phyloP scores from a whole-genome alignment of 2,113 vertebrate genomes.

The Toxotes jaculatrix region DNA sequence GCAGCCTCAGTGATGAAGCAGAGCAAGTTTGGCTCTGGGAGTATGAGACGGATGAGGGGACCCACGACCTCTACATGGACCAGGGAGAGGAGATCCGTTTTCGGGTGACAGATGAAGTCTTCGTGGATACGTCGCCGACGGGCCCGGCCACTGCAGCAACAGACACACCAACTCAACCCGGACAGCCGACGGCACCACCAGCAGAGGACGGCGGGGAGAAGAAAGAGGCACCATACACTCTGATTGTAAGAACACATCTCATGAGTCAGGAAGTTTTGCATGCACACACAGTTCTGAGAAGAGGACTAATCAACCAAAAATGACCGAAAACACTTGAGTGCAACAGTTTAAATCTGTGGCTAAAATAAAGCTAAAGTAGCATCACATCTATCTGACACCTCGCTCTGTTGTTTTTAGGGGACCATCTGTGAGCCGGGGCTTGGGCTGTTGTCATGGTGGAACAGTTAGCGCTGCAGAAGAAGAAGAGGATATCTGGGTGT shows the following conservation, averaged over 20 bases:
- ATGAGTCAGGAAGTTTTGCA: neutral
- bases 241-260: constrained; percentile 86
- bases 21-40: constrained; percentile 99
- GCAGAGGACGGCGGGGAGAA: constrained; percentile 83
- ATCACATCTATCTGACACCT: neutral
- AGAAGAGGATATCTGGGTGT: neutral
- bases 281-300: neutral
- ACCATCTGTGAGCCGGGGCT: constrained; percentile 85
- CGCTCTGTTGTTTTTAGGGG: constrained; percentile 70
- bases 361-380: neutral
- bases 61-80: constrained; percentile 99
- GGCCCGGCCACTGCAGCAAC: constrained; percentile 87
- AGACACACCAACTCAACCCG: constrained; percentile 68
- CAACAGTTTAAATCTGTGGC: too few relatives aligned
- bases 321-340: neutral
- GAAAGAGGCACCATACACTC: constrained; percentile 94
- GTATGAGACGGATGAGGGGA: constrained; percentile 97
- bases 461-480: constrained; percentile 68
- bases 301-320: neutral
- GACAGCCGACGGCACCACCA: constrained; percentile 40
- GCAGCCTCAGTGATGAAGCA: constrained; percentile 89
- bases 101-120: constrained; percentile 93
- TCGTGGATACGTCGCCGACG: constrained; percentile 93
- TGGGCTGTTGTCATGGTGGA: constrained; percentile 87
- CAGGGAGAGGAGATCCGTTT: constrained; percentile 96